Evolutionary conservation across 2,113 vertebrate genomes (phyloP), one percentile per base, ranked within the genome.

Genomic region (Nothobranchius kuhntae): DNA sequence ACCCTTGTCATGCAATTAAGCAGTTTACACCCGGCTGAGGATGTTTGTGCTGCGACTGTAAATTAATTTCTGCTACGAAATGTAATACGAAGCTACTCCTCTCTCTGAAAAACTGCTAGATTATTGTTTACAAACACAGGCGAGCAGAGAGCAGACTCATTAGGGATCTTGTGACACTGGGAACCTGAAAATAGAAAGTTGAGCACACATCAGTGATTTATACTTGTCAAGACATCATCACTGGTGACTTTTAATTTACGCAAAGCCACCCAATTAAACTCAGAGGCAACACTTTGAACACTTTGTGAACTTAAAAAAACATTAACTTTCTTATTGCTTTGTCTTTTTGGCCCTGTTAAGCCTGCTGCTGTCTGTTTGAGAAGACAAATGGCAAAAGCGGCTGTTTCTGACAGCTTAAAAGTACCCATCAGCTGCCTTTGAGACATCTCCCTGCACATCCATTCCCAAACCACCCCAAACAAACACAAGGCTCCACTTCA

Each of bases 401-500:
- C 71, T 68, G 80, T 86, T 92, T 89, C 77, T 85, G 88, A 87
- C 89, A 93, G 64, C 84, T 91, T 92, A 89, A 91, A 92, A 93
- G 92, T 92, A 83, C 81, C 85, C 68, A 86, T 90, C 90, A 90
- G 90, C 46, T 89, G 90, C 84, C 87, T 86, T 1, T 60, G 80
- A 92, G 91, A 87, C 91, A 90, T 93, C 93, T 93, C 87, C 89
- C 90, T 74, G 92, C 74, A 91, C 87, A 91, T 90, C 91, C 90
- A 92, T 69, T 86, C 76, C 89, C 74, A 21, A 86, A 90, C 86
- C 84, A 92, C 87, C 90, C 92, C 89, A 94, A 94, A 96, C 92
- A 95, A 95, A 95, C 86, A 94, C 86, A 86, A 91, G 90, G 87
- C 91, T 92, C 77, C 80, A 90, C 93, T 94, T 96, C 93, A 95